Evolutionary conservation across 2,888 invertebrate species (phyloP), one percentile per base, ranked within the genome.

Genomic region (Smittia sp.): DNA sequence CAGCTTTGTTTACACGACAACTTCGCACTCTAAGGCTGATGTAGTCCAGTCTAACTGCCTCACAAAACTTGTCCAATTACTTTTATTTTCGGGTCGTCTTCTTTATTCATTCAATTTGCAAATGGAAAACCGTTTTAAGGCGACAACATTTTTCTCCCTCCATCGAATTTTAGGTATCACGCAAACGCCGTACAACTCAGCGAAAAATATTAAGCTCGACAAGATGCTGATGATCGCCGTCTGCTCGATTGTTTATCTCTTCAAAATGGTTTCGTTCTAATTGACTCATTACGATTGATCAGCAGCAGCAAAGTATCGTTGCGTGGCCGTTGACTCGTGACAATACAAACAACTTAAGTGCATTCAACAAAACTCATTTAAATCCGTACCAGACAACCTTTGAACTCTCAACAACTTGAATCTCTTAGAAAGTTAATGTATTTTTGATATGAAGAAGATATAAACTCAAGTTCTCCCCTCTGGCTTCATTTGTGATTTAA

Each of bases 191-290:
- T 24, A 27, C 25, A 73, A 73, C 25, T 65, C 73, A 41, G 63
- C 73, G 38, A 65, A 41, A 22, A 65, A 25, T 52, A 46, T 27
- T 18, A 41, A 73, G 27, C 27, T 73, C 7, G 46, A 73, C 32
- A 24, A 27, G 15, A 27, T 73, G 73, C 27, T 73, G 25, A 39
- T 73, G 22, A 32, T 73, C 15, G 41, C 73, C 6, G 27, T 73
- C 1, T 22, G 63, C 46, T 73, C 73, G n/a, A 46, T 73, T 27
- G 18, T 73, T 32, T 73, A 73, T 25, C 41, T 73, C 24, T 73
- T 73, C 38, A 62, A 65, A 41, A 63, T 39, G 73, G 65, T 39
- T 32, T 46, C 39, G 15, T 73, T 65, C 22, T 58, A 58, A 58
- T 6, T 46, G 15, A 11, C 11, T n/a, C 46, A 46, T 46, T 46